These are phyloP conservation scores for Neodon shergylaensis DNA, from an alignment of 2,113 vertebrate genomes.

Conservation along the genomic window DNA sequence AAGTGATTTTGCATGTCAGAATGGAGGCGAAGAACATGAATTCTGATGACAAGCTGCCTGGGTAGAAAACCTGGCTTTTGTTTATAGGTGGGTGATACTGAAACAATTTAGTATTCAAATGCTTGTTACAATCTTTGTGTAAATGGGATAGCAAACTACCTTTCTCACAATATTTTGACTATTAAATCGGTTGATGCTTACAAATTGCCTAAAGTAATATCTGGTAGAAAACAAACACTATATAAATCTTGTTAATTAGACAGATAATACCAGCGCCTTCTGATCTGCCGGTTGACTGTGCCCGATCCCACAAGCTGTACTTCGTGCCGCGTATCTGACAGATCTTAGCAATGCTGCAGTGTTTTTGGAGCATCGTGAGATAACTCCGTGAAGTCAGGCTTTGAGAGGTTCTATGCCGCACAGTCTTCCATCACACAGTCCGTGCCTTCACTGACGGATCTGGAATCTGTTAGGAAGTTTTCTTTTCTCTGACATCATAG, in stretches of 20 bases:
- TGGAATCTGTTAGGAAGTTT: not conserved
- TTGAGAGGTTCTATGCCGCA: not conserved
- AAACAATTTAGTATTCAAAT: not conserved
- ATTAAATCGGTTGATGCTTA: not conserved
- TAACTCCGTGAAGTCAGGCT: not conserved
- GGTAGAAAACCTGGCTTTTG: not conserved
- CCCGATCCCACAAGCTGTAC: not conserved
- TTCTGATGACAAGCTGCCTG: not conserved
- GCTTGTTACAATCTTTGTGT: not conserved
- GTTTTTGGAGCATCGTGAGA: not conserved
- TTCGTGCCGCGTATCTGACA: not conserved
- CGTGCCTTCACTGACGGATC: not conserved
- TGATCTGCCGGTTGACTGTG: not conserved
- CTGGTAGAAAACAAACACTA: slow-evolving; percentile 12
- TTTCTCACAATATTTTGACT: not conserved
- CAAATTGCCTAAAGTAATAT: slow-evolving; percentile 6
- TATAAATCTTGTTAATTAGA: not conserved
- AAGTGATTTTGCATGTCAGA: not conserved
- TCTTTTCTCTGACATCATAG: not conserved
- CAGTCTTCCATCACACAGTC: too few species aligned
- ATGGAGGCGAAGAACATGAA: not conserved
- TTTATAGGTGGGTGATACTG: not conserved
- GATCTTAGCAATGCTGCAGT: not conserved
- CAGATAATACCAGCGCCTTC: not conserved
- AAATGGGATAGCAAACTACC: not conserved